Evolutionary conservation across 2,113 vertebrate genomes (phyloP).

Genomic region (Genyomyrus donnyi): DNA sequence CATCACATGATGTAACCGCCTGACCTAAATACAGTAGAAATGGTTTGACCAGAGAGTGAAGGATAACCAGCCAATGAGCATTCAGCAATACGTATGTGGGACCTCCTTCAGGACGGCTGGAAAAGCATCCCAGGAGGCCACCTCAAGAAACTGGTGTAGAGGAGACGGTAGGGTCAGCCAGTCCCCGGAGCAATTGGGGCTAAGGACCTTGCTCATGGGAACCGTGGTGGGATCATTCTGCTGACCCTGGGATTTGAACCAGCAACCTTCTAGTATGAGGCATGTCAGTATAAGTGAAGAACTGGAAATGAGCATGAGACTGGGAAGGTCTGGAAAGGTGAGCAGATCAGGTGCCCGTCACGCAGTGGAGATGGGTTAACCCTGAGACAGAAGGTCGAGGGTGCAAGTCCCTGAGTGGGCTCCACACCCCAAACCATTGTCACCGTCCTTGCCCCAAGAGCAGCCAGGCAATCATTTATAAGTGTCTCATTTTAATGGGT

Average conservation of each 20-base stretch:
- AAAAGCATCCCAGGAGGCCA: not conserved
- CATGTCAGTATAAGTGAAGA: not conserved
- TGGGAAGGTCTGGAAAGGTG: not conserved
- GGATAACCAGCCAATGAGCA: not conserved
- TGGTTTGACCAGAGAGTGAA: not conserved
- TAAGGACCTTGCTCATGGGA: not conserved
- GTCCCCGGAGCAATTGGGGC: not conserved
- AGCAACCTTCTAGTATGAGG: not conserved
- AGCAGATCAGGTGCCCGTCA: not conserved
- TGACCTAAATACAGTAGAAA: not conserved
- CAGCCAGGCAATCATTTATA: conserved; percentile 7
- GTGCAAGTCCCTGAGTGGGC: not conserved
- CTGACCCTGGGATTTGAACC: not conserved
- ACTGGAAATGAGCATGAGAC: not conserved
- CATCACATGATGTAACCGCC: too few species aligned
- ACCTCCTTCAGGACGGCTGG: not conserved
- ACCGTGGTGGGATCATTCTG: not conserved
- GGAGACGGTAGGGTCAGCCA: not conserved
- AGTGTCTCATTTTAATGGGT: conserved; percentile 5
- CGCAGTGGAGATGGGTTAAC: not conserved
- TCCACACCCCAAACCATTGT: not conserved
- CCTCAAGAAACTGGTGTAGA: not conserved
- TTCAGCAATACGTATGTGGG: not conserved
- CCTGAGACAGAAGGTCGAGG: not conserved
- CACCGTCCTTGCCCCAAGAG: not conserved